Percentiles rank a stretch among this genome's conserved stretches.
phyloP scores from a whole-genome alignment of 2,113 vertebrate genomes.

The Madoqua kirkii region DNA sequence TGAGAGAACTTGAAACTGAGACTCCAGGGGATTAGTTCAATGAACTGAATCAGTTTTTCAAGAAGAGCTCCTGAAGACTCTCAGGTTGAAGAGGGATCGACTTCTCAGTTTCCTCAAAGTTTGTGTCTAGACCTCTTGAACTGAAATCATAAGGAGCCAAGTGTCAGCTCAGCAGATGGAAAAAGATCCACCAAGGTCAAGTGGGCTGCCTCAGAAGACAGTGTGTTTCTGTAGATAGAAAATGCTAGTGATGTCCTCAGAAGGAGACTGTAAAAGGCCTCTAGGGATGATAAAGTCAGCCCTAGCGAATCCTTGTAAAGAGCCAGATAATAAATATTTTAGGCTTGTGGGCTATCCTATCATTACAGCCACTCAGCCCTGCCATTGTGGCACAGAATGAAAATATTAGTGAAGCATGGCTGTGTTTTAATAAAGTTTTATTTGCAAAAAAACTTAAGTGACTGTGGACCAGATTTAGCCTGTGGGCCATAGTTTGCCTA shows the following conservation, averaged over 20 bases:
- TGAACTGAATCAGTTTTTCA: neutral
- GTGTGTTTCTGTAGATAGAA: neutral
- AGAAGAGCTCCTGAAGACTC: neutral
- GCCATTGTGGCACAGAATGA: neutral
- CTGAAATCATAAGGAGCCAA: neutral
- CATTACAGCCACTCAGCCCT: neutral
- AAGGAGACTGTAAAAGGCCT: neutral
- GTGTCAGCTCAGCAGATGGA: neutral
- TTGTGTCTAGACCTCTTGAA: neutral
- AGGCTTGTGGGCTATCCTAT: neutral
- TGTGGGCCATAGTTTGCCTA: neutral
- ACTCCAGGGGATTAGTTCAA: neutral
- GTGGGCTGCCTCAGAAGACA: neutral
- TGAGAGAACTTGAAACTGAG: neutral
- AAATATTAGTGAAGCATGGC: neutral
- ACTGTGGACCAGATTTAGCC: neutral
- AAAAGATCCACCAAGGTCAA: neutral
- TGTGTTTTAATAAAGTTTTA: slow-evolving; percentile 5
- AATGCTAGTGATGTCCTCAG: neutral
- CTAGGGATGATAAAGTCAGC: neutral
- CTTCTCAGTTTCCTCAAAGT: neutral
- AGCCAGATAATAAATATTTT: neutral
- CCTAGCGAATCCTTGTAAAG: neutral
- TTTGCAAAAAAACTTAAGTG: neutral
- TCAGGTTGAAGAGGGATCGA: neutral